Evolutionary conservation across 2,797 vertebrate genomes (phyloP), one percentile per base, ranked within the genome.

Genomic region (Diglossa cyanea): DNA sequence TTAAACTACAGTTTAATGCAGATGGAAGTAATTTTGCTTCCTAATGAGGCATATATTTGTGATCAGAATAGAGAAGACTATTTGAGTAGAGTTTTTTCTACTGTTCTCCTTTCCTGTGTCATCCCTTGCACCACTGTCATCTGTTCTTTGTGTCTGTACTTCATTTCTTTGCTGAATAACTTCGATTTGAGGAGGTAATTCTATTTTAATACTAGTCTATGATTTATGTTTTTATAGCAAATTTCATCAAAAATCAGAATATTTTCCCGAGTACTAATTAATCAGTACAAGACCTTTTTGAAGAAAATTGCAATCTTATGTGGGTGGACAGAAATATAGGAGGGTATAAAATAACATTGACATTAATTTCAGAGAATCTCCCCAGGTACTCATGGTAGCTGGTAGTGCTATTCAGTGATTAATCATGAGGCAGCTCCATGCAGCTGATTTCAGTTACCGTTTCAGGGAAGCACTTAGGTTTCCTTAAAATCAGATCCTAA

Each of bases 81-180:
- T 72, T 78, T 80, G 47, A 88, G 13, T 72, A 30, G 24, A 55
- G n/a, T 53, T 88, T 89, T 91, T 92, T 81, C 31, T 86, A 7
- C 37, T 54, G 21, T 84, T 83, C 50, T 74, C 58, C 92, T 74
- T 83, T 84, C 58, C 58, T 45, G 2, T 75, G 65, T 86, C 70
- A 62, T 86, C 44, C 13, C 17, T 78, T 86, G 24, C 35, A 50
- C 65, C 58, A 48, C 72, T 79, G 13, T 96, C 72, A 61, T 77
- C 66, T 94, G 53, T 80, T 57, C 54, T 86, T 90, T 77, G n/a
- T 37, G 63, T 80, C 45, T 89, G 37, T 89, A 62, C 77, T 94
- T 89, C 31, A 45, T 93, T 92, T 87, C 82, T 85, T 92, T 92
- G 74, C 80, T 84, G 50, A 94, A 57, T 86, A 86, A 68, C 57